phyloP scores from a whole-genome alignment of 2,797 vertebrate species.

The Taenioides sp. region DNA sequence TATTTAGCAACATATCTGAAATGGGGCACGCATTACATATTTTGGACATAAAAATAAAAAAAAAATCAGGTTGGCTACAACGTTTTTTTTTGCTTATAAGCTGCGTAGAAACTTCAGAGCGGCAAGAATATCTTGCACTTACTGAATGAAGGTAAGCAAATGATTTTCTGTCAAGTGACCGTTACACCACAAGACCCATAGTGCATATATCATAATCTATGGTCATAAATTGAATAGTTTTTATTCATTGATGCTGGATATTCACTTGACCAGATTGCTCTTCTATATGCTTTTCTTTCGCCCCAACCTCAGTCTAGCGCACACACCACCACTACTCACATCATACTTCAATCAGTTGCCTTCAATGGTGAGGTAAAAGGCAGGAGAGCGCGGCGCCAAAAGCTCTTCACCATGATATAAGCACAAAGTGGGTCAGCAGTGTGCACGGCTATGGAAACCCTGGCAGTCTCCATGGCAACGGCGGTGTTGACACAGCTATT shows the following conservation, averaged over 20 bases:
- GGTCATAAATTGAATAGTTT: no score
- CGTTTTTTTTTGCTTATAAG: no score
- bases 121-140: no score
- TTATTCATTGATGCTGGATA: slow-evolving; percentile 9
- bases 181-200: no score
- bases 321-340: slow-evolving; percentile 34
- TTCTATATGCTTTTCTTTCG: slow-evolving; percentile 27
- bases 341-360: slow-evolving; percentile 47
- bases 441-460: slow-evolving; percentile 49
- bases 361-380: slow-evolving; percentile 50
- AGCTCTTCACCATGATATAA: slow-evolving; percentile 51
- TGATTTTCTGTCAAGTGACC: no score
- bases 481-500: slow-evolving; percentile 68
- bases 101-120: no score
- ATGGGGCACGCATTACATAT: no score
- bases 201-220: no score
- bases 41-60: no score
- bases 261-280: slow-evolving; percentile 11
- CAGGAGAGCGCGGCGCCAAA: slow-evolving; percentile 42
- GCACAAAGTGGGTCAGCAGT: slow-evolving; percentile 64
- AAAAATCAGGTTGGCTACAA: no score
- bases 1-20: no score
- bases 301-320: slow-evolving; percentile 9
- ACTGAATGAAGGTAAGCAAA: no score
- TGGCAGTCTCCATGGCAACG: slow-evolving; percentile 63